Evolutionary conservation across 2,113 vertebrate species (phyloP), one percentile per base, ranked within the genome.

Genomic region (Megalops atlanticus): DNA sequence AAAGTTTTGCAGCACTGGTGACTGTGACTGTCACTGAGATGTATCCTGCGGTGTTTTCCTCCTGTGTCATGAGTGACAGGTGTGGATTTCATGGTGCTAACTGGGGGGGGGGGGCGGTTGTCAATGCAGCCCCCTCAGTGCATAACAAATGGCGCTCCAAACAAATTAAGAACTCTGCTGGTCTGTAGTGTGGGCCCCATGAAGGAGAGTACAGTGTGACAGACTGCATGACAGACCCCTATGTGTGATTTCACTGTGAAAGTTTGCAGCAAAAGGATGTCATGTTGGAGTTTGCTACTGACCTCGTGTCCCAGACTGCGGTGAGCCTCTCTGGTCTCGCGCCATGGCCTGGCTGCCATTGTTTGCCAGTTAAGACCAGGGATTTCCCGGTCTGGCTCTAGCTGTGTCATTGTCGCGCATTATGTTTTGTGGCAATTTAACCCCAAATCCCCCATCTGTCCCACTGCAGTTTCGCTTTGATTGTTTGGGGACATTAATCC

Each of bases 401-500:
- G 90, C 85, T 88, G 85, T 88, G 89, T 87, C 89, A 90, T 72
- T 88, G 87, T 87, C 72, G 82, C 83, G 83, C 78, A 45, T 84
- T 33, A 85, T 89, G 86, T 85, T 84, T 81, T 79, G 80, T 83
- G 78, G 83, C 12, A 78, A 76, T 79, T 82, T 84, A 83, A 83
- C 72, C 86, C 81, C 80, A 54, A 82, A 80, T 69, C 73, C 84
- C 84, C 81, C 72, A 83, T 75, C 64, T 84, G 58, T 82, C 81
- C 77, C 74, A 82, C 77, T 84, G 81, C 79, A 76, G 79, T 82
- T 87, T 78, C 76, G 85, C 83, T 90, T 86, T 82, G 80, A 90
- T 91, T 89, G 86, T 91, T 91, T 89, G 24, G 85, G 87, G 79
- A 58, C 58, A 38, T 85, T 89, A 92, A 91, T 90, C 86, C 84